Evolutionary conservation across 1,140 invertebrate genomes (phyloP).

Genomic region (Apis cerana): DNA sequence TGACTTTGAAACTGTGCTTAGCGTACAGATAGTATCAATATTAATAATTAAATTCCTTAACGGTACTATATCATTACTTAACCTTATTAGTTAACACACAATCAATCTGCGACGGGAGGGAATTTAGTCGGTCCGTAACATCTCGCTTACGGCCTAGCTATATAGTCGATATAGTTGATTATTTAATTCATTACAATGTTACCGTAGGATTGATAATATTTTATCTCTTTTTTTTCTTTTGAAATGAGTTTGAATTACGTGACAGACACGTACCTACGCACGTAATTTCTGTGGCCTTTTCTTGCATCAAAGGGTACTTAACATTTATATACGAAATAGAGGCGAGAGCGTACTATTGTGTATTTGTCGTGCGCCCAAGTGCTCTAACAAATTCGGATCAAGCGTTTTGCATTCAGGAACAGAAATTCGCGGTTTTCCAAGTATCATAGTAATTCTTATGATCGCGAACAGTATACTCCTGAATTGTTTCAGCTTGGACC

Average conservation of each 20-base stretch:
- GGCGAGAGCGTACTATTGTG: constrained; percentile 29
- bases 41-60: constrained; percentile 78
- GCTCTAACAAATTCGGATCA: constrained; percentile 32
- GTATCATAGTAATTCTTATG: background rate
- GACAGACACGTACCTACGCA: constrained; percentile 28
- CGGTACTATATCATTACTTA: constrained; percentile 73
- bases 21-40: constrained; percentile 74
- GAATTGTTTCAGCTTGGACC: constrained; percentile 11
- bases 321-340: constrained; percentile 20
- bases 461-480: background rate
- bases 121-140: constrained; percentile 77
- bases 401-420: constrained; percentile 8
- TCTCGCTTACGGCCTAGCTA: constrained; percentile 73
- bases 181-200: constrained; percentile 62
- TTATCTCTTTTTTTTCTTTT: constrained; percentile 5
- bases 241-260: constrained; percentile 3
- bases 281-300: constrained; percentile 1
- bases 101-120: constrained; percentile 79
- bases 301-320: background rate
- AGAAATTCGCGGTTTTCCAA: background rate
- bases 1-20: constrained; percentile 70
- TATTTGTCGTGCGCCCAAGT: constrained; percentile 28
- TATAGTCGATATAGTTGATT: constrained; percentile 66
- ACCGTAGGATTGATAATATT: constrained; percentile 39
- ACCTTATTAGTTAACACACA: constrained; percentile 80